Base-by-base conservation (phyloP, 2,888 invertebrate genomes). In the Alloscopus bannaensis region DNA sequence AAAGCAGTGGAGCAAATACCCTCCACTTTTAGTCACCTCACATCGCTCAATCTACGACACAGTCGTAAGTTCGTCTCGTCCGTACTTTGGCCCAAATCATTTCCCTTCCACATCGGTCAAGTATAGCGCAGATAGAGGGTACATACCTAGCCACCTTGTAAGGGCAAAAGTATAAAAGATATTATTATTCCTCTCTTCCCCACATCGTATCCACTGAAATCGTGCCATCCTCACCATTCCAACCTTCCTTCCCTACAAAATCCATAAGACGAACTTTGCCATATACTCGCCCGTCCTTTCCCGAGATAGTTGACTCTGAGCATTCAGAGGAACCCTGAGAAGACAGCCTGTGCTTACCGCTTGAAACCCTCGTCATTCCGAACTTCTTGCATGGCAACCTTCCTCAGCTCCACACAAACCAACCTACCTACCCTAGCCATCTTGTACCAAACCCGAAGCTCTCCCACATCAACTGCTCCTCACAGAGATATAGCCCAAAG, bases 131-230 rank as follows among this genome's bases (percentile, higher is more conserved):
- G 77, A 78, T 78, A 78, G 77, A 64, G 70, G 28, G 45, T 57
- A 70, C 77, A 70, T 78, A 78, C 77, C 77, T 78, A 78, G 70
- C 77, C 65, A 70, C 77, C 77, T 78, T 78, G 70, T 78, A 78
- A 78, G 70, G 77, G 70, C 70, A 78, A 78, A 78, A 78, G 77
- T 78, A 78, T 78, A 71, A 78, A 78, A 78, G 77, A 78, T 78
- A 70, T 70, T 70, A 70, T 70, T 70, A 70, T 70, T 70, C 57
- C 62, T 64, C 77, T 52, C 70, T 69, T 45, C 22, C 40, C 40
- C 64, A 50, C 52, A 62, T 47, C 57, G 45, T 22, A 40, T 24
- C 47, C 59, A 75, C 57, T 59, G 59, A 75, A 75, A 68, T 55
- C 57, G 40, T 62, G 68, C 78, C 78, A 78, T 78, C 78, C 78